Percentiles rank a stretch among this genome's conserved stretches.
These are phyloP conservation scores for Rhyacophila brunnea DNA, from an alignment of 1,140 invertebrate genomes.

Conservation along the genomic window DNA sequence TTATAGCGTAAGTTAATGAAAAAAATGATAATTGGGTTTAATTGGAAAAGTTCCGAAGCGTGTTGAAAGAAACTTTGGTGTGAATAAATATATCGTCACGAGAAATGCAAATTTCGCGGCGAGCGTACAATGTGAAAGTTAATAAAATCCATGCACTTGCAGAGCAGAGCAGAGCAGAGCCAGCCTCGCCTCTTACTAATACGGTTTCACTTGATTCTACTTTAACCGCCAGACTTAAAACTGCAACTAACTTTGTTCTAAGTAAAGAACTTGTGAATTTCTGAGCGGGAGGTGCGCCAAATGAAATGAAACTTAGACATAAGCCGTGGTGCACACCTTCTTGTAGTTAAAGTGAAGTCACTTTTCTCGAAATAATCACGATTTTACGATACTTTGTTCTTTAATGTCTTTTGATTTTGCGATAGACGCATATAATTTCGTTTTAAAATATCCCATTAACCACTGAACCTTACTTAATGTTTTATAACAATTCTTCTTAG, in stretches of 20 bases:
- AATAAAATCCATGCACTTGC: slow-evolving; percentile 25
- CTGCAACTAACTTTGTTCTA: slow-evolving; percentile 19
- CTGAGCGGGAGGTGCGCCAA: slow-evolving; percentile 13
- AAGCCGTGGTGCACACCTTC: too few relatives aligned
- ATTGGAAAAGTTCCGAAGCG: slow-evolving; percentile 28
- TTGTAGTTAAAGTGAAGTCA: too few relatives aligned
- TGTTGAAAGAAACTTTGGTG: slow-evolving; percentile 13
- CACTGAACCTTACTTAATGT: too few relatives aligned
- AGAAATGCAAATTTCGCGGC: slow-evolving; percentile 30
- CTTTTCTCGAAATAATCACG: too few relatives aligned
- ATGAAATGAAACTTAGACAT: slow-evolving; percentile 19
- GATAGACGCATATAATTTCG: too few relatives aligned
- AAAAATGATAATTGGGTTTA: slow-evolving; percentile 22
- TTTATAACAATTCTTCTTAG: too few relatives aligned
- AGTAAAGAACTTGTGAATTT: slow-evolving; percentile 21
- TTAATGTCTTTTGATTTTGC: too few relatives aligned
- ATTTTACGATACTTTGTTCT: too few relatives aligned
- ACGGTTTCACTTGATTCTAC: slow-evolving; percentile 23
- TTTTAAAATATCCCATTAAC: too few relatives aligned
- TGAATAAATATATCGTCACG: slow-evolving; percentile 20
- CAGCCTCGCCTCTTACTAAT: neutral
- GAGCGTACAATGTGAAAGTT: slow-evolving; percentile 15
- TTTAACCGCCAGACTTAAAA: slow-evolving; percentile 29
- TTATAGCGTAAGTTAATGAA: too few relatives aligned
- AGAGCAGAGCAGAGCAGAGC: slow-evolving; percentile 1